Evolutionary conservation across 64 coral and sea anemone genomes (phyloP), one percentile per base, ranked within the genome.

Genomic region (Porites lutea): DNA sequence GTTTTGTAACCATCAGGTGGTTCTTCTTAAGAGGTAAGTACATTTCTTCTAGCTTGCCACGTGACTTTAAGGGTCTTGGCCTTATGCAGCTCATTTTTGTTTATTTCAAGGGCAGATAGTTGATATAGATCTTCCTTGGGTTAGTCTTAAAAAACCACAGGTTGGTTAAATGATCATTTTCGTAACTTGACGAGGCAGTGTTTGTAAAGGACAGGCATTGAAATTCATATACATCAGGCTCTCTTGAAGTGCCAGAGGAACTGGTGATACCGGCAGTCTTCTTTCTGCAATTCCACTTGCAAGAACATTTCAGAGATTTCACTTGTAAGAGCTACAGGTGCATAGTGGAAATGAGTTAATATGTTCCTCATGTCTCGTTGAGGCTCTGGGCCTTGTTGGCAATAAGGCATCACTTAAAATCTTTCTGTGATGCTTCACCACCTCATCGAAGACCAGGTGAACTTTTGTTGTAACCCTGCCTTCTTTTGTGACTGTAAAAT

Each of bases 271-370:
- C 61, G 23, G 45, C 82, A 22, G 51, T 95, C 93, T 71, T 78
- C 55, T 6, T 90, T 65, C 62, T 52, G 80, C 48, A 95, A 52
- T 50, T 61, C 59, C 13, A 95, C 88, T 90, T 87, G 93, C 15
- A 90, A 22, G 59, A 95, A 79, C 93, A 95, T 95, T 58, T 95
- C 88, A 3, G 77, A 96, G 60, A 92, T 96, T 68, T 88, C 94
- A 82, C 83, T 89, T 59, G 89, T 83, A 13, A 96, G 71, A 15
- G 85, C 90, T 19, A 92, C 79, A 48, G 90, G 69, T 43, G 86
- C 94, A 1, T 63, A 71, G 63, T 63, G 78, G 48, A 89, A 96
- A 71, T 63, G 62, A 44, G 71, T 89, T 37, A 96, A 43, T 37
- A 83, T 87, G 53, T 7, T 72, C 54, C 27, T 37, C 4, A 92